These are phyloP conservation scores for Perccottus glenii DNA, from an alignment of 2,113 vertebrate genomes.

Conservation along the genomic window DNA sequence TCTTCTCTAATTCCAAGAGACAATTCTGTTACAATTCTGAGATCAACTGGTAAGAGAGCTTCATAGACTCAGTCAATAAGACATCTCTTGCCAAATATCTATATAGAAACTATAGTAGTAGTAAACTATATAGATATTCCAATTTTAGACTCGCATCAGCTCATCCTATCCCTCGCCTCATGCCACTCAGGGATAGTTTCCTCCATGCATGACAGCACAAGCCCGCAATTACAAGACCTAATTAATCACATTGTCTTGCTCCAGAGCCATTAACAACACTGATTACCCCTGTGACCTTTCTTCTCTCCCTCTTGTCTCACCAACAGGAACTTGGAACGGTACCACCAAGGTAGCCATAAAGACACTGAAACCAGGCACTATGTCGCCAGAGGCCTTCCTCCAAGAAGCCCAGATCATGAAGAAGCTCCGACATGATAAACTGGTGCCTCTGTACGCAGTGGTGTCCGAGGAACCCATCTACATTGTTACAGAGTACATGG, in stretches of 20 bases:
- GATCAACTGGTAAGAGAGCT: too few species aligned
- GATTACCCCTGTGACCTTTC: conserved; percentile 46
- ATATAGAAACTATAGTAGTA: background rate
- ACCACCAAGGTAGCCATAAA: conserved; percentile 97
- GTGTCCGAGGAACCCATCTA: conserved; percentile 97
- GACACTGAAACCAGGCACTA: conserved; percentile 94
- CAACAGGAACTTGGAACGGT: conserved; percentile 93
- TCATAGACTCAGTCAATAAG: conserved; percentile 18
- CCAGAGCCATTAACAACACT: conserved; percentile 51
- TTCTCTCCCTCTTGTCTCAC: conserved; percentile 15
- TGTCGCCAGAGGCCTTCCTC: conserved; percentile 96
- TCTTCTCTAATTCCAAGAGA: too few species aligned
- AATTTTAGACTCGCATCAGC: conserved; percentile 12
- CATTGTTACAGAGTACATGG: conserved; percentile 96
- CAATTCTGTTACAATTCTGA: too few species aligned
- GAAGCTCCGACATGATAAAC: conserved; percentile 92
- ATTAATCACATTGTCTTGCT: conserved; percentile 55
- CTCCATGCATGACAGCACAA: conserved; percentile 53
- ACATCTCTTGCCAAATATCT: conserved; percentile 16
- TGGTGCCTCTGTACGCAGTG: conserved; percentile 92
- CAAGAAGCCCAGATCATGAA: conserved; percentile 99
- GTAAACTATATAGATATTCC: too few species aligned
- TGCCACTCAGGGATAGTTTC: conserved; percentile 23
- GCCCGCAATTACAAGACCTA: conserved; percentile 60
- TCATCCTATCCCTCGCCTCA: conserved; percentile 16